A percentile compares a stretch with the other conserved stretches of the same genome.
Evolutionary conservation across 2,797 vertebrate genomes (phyloP).

Genomic region (Aldrovandia affinis): DNA sequence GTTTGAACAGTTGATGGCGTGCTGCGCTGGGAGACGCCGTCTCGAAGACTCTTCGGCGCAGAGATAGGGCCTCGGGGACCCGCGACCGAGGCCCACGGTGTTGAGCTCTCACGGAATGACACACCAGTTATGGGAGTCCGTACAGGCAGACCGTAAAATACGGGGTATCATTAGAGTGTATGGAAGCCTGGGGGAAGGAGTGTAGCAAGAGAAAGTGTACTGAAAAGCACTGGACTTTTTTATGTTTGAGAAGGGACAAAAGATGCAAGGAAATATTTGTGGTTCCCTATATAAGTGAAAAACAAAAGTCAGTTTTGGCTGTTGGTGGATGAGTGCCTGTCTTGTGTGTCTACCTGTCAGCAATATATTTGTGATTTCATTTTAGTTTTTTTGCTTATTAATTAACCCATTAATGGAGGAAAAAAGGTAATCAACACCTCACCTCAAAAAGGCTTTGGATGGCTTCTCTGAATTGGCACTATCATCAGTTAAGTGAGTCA

Average conservation of each 20-base stretch:
- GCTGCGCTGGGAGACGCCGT: conserved; percentile 3
- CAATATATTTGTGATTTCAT: not conserved
- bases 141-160: not conserved
- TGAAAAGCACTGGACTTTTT: not conserved
- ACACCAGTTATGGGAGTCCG: not conserved
- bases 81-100: not conserved
- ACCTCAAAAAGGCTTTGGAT: not conserved
- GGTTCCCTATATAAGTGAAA: no score
- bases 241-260: not conserved
- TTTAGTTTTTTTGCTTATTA: not conserved
- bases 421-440: not conserved
- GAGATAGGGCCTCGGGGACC: not conserved
- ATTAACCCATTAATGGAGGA: not conserved
- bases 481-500: not conserved
- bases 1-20: not conserved
- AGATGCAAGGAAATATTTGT: no score
- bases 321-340: not conserved
- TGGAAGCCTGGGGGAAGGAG: not conserved
- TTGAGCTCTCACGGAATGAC: not conserved
- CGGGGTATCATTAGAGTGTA: not conserved
- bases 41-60: not conserved
- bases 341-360: not conserved
- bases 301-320: no score
- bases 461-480: not conserved
- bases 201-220: not conserved